Base-by-base conservation (phyloP, 1,140 invertebrate species). In the Cardiocondyla obscurior region DNA sequence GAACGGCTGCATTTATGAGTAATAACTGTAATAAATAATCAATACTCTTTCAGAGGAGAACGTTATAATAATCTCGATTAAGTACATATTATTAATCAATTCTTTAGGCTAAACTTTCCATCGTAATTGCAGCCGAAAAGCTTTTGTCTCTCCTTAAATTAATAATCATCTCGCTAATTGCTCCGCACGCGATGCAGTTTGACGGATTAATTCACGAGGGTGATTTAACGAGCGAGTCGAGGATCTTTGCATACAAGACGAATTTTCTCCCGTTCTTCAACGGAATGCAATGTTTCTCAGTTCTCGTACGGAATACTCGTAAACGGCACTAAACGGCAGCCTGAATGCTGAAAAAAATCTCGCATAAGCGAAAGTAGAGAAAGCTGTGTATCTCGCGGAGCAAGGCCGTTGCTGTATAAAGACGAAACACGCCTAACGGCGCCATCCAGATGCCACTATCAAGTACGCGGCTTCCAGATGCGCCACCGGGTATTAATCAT, bases 341-440 rank as follows among this genome's bases (percentile, higher is more conserved):
- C 83, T 90, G 84, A 89, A n/a, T n/a, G n/a, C n/a, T n/a, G n/a
- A n/a, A n/a, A n/a, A n/a, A 90, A 90, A 91, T 92, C 86, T 89
- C 89, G 70, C 73, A 57, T 85, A 91, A 92, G 91, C 91, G 91
- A 92, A 92, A 92, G 91, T 92, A 89, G 91, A 91, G 91, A 92
- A 92, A 92, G 91, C 86, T 90, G 83, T 39, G 69, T 86, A 62
- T 67, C 76, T 57, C 64, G 74, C 33, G 55, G 55, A 60, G 44
- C 87, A 88, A 88, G 87, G 83, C 83, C 86, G 81, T 72, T 58
- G 25, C 44, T 81, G 69, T 83, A 74, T 86, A 77, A 82, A 57
- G 76, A 84, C 67, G 82, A 87, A 72, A 87, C 19, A 64, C 57
- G 58, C 57, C 58, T 74, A 62, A 76, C 60, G 81, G 70, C 69